A percentile compares a stretch with the other conserved stretches of the same genome.
Evolutionary conservation across 2,113 vertebrate species (phyloP).

Genomic region (Meles meles): DNA sequence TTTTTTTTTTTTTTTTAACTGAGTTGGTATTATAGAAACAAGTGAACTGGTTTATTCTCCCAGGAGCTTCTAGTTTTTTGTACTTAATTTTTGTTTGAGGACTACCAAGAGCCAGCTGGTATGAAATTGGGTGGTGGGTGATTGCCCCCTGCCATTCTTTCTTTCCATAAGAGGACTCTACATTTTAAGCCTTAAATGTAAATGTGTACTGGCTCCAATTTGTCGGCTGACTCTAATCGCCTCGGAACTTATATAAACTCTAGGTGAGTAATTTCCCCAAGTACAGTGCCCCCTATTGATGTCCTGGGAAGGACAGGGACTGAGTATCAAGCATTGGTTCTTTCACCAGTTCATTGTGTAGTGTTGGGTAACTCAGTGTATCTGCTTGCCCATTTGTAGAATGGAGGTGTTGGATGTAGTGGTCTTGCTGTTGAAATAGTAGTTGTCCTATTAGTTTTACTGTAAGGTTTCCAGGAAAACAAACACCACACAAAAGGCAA

Average conservation of each 20-base stretch:
- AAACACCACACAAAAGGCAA: neutral
- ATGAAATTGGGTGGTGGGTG: neutral
- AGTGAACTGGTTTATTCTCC: neutral
- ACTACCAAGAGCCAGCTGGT: neutral
- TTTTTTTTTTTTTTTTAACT: neutral
- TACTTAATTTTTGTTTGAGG: neutral
- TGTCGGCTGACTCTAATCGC: slow-evolving; percentile 64
- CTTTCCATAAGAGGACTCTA: slow-evolving; percentile 49
- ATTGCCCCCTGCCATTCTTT: neutral
- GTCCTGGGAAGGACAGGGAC: neutral
- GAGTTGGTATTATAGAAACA: neutral
- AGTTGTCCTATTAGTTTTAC: neutral
- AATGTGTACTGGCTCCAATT: slow-evolving; percentile 71
- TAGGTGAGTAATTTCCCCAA: slow-evolving; percentile 75
- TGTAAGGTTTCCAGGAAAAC: neutral
- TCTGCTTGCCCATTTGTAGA: neutral
- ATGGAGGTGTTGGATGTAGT: neutral
- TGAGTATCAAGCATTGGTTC: neutral
- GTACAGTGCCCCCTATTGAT: slow-evolving; percentile 51
- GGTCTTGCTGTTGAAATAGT: neutral
- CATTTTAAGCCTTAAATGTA: slow-evolving; percentile 65
- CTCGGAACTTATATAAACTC: slow-evolving; percentile 63
- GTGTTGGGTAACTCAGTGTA: neutral
- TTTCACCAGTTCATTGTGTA: neutral
- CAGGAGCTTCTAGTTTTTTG: neutral